Evolutionary conservation across 1,140 invertebrate species (phyloP), one percentile per base, ranked within the genome.

Genomic region (Pseudomyrmex dendroicus): DNA sequence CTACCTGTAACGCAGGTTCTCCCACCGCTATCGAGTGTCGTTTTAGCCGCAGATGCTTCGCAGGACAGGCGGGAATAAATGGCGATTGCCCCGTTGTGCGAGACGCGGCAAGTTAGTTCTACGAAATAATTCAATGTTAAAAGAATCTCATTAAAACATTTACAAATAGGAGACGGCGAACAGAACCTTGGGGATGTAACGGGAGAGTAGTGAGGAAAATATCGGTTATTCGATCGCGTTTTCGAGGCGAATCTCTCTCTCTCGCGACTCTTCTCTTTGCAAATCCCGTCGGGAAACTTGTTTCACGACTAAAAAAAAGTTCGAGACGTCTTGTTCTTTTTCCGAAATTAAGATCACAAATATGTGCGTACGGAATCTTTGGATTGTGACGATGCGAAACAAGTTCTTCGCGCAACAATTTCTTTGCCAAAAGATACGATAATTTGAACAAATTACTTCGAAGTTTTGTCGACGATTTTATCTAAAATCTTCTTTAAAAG

Each of bases 71-170:
- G 61, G 35, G 54, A 80, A 72, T 80, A 80, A 35, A 80, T 46
- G 63, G 50, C 35, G 74, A 67, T 67, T 56, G 48, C 35, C 59
- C 12, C 13, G 56, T 59, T 48, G 56, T 48, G 35, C 15, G 20
- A 48, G 72, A 50, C 57, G 59, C n/a, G 5, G 35, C 25, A 13
- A 44, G 61, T 76, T 64, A 20, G 20, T 20, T 20, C 20, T 20
- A 44, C 54, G 54, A 22, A 77, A 17, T 15, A 59, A 80, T 80
- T 78, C 52, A 70, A 80, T 70, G 64, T 56, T 35, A n/a, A 72
- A 72, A 80, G 20, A 22, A 35, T 56, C 35, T 44, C 46, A 76
- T 76, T 66, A 46, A 35, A 15, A 54, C 48, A 15, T 20, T 67
- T 66, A 67, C 50, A 67, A 20, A 46, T 35, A 35, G 5, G 15